Base-by-base conservation (phyloP, 2,888 invertebrate species). In the Salpingus planirostris region DNA sequence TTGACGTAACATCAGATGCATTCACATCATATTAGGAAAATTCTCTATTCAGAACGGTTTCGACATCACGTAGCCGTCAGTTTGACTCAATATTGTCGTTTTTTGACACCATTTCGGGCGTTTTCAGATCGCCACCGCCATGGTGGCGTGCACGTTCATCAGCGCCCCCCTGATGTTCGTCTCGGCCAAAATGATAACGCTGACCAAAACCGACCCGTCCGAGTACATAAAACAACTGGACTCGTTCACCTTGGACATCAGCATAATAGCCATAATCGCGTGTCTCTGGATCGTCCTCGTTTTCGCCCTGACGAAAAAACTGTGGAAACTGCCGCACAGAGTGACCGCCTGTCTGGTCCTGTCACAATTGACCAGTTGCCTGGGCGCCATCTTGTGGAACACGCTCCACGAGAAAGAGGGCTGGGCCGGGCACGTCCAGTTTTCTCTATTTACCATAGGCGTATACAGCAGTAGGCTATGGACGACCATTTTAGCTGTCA, bases 151-250 rank as follows among this genome's bases (percentile, higher is more conserved):
- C 50, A 96, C 95, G 0, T 90, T 95, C 56, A 69, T 95, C 12
- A 92, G 93, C 8, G 95, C 90, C 0, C 95, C 95, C 0, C 70
- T 95, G 49, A 93, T 95, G 87, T 93, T 91, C 59, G 76, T 93
- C 36, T 93, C 95, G 0, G 91, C 93, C 1, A 87, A 90, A 70
- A 82, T 95, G 76, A 87, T 93, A 46, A 81, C 86, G 0, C 64
- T 87, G 26, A 80, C 83, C 27, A 78, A 80, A 46, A 62, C 76
- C 27, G 69, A 69, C 44, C 80, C 83, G 1, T 60, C 70, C 13
- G 82, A 88, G 52, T 92, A 84, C 56, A 74, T 83, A 1, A 74
- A 73, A 13, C 79, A 90, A 47, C 62, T 93, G 31, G 78, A 81
- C 57, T 67, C 70, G 18, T 91, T 90, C 51, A 81, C 87, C 1